Evolutionary conservation across 2,113 vertebrate species (phyloP), one percentile per base, ranked within the genome.

Genomic region (Anas platyrhynchos): DNA sequence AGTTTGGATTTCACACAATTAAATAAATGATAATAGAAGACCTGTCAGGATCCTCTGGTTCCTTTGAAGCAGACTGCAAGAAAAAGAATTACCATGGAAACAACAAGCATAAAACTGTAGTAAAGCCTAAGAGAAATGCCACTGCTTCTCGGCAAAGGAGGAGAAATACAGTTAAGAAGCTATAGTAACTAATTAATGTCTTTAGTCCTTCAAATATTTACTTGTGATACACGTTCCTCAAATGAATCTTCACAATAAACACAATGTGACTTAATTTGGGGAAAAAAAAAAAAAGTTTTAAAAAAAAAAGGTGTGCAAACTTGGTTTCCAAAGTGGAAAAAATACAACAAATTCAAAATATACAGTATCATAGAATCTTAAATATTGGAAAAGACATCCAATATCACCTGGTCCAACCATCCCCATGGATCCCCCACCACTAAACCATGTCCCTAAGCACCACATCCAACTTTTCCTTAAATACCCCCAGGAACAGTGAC

Each of bases 31-130:
- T 50, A 56, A 86, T 6, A 69, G 36, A 69, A 69, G 90, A 34
- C 55, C 72, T 95, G 88, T 93, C 73, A 62, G 71, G 95, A 93
- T 93, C 46, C 68, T 83, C 76, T 81, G 38, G 14, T 82, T 94
- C 85, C 62, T 77, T 84, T 89, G 50, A 97, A 97, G 75, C 41
- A 94, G 69, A 83, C 61, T 77, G 73, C 58, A 94, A 96, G 81
- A 94, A 96, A 91, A 96, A 61, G 15, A 34, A 95, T 96, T 94
- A 54, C 96, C 91, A 98, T 97, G 91, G 97, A 92, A 97, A 98
- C 95, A 88, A 80, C 31, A 83, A 90, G 63, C 62, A 77, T 78
- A 97, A 95, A 88, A 94, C 32, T 75, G 67, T 80, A 93, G 80
- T 88, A 92, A 91, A 96, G 96, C 74, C 41, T 84, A 88, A 36